Conservation (phyloP, 2,797 vertebrate species). For the Gymnopithys bicolor region DNA sequence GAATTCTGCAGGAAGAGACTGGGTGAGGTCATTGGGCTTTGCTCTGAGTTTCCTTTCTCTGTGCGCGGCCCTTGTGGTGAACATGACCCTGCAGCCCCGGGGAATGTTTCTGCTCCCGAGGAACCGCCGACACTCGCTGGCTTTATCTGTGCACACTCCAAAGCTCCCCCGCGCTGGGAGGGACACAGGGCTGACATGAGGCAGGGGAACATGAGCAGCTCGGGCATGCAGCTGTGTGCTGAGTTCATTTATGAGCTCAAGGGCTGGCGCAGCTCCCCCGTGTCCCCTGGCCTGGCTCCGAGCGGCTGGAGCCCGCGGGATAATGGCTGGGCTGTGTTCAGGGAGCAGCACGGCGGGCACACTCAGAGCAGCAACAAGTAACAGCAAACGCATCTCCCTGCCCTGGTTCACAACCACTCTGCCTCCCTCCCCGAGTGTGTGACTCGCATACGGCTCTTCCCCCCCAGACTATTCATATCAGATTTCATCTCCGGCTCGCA, state of each 20-base stretch:
- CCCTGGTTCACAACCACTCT: background rate
- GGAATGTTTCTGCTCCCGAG: conserved; percentile 72
- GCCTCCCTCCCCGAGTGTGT: background rate
- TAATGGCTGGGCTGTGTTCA: conserved; percentile 54
- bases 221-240: conserved; percentile 71
- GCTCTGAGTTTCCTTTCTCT: conserved; percentile 71
- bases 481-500: conserved; percentile 64
- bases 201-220: conserved; percentile 56
- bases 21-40: conserved; percentile 77
- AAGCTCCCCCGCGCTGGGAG: conserved; percentile 77
- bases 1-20: conserved; percentile 65
- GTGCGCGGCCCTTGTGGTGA: conserved; percentile 48
- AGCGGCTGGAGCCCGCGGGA: conserved; percentile 34
- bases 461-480: conserved; percentile 21
- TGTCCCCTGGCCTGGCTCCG: conserved; percentile 36
- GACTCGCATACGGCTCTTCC: conserved; percentile 50
- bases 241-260: conserved; percentile 76
- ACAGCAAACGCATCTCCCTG: conserved; percentile 36
- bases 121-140: conserved; percentile 59
- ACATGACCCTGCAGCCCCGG: conserved; percentile 55
- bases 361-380: conserved; percentile 32
- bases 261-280: conserved; percentile 55
- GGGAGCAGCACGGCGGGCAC: conserved; percentile 30
- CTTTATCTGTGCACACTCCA: conserved; percentile 79
- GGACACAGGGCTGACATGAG: conserved; percentile 78